Percentiles rank a stretch among this genome's conserved stretches.
Conservation (phyloP, 2,888 invertebrate genomes). For the Polymixis lichenea region DNA sequence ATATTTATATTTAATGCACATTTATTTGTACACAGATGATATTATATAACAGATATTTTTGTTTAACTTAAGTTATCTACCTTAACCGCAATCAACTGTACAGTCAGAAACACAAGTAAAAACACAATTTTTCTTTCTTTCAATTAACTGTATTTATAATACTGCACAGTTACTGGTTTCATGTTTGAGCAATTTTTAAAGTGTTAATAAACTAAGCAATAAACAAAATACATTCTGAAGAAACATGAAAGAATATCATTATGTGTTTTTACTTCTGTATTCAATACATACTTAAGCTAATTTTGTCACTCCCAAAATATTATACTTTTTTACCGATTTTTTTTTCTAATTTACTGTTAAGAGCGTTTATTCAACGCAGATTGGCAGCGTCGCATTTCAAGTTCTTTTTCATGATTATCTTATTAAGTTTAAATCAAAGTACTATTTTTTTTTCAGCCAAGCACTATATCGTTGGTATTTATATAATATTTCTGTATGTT, state of each 20-base stretch:
- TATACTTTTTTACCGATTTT: neutral
- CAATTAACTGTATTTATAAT: neutral
- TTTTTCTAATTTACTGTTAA: constrained; percentile 13
- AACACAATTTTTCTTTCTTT: neutral
- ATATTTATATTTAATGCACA: constrained; percentile 3
- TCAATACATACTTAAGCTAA: neutral
- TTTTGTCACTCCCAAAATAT: neutral
- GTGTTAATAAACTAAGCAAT: neutral
- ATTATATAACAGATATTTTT: constrained; percentile 29
- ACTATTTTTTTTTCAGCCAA: no score
- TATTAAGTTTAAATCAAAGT: no score
- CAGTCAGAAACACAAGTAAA: constrained; percentile 16
- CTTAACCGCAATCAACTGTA: constrained; percentile 22
- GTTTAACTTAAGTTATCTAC: constrained; percentile 25
- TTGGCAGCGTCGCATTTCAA: no score
- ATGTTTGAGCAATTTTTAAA: neutral
- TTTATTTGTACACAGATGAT: constrained; percentile 45
- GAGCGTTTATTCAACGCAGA: no score
- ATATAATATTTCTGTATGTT: no score
- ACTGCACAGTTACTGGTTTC: neutral
- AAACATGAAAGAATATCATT: neutral
- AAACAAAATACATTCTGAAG: neutral
- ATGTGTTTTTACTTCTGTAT: constrained; percentile 36
- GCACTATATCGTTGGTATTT: no score
- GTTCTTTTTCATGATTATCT: no score